Conservation (phyloP, 2,888 invertebrate genomes). For the Dinocampus coccinellae region DNA sequence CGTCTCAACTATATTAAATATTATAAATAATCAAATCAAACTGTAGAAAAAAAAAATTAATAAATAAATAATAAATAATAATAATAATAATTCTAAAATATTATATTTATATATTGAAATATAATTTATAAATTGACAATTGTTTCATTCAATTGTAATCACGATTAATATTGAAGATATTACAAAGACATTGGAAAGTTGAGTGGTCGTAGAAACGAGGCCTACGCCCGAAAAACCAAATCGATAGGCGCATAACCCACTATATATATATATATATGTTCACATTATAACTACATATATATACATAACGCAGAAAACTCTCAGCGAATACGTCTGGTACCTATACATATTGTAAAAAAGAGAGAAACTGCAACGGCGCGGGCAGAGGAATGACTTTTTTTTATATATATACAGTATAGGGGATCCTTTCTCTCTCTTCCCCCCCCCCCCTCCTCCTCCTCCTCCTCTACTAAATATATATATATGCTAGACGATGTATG, state of each 20-base stretch:
- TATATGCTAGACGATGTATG: slow-evolving; percentile 61
- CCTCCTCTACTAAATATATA: slow-evolving; percentile 35
- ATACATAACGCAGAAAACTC: slow-evolving; percentile 36
- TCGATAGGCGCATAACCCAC: slow-evolving; percentile 66
- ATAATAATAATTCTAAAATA: no score
- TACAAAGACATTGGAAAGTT: slow-evolving; percentile 30
- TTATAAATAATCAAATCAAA: background rate
- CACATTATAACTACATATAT: slow-evolving; percentile 33
- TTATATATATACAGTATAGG: background rate
- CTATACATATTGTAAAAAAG: slow-evolving; percentile 28
- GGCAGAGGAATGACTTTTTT: slow-evolving; percentile 11
- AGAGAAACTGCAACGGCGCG: slow-evolving; percentile 22
- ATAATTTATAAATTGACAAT: background rate
- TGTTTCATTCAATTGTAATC: background rate
- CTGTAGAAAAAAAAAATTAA: no score
- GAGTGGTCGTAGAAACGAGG: slow-evolving; percentile 59
- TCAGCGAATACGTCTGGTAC: slow-evolving; percentile 27
- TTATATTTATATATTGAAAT: background rate
- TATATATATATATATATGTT: slow-evolving; percentile 43
- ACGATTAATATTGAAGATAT: slow-evolving; percentile 18
- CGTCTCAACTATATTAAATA: no score
- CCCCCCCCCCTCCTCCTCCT: no score
- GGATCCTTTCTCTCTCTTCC: slow-evolving; percentile 29
- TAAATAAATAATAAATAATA: background rate
- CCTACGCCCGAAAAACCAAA: slow-evolving; percentile 67